phyloP scores from a whole-genome alignment of 2,888 invertebrate genomes.

The Loripinus fragilis region DNA sequence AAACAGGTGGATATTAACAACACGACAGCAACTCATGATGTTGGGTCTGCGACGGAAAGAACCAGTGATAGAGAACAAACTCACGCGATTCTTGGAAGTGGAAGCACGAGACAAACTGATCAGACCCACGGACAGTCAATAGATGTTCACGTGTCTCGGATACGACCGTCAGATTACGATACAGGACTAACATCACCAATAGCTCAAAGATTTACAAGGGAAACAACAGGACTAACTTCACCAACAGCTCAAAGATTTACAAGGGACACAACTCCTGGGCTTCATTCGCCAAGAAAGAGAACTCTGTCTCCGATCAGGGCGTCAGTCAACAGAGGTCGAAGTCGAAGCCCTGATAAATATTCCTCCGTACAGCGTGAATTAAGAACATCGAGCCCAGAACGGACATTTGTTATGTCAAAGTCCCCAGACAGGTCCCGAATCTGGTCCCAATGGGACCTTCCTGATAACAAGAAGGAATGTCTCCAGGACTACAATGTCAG shows the following conservation, averaged over 20 bases:
- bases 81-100: neutral
- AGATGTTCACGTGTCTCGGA: neutral
- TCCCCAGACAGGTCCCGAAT: constrained; percentile 56
- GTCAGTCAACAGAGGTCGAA: neutral
- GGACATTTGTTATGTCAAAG: constrained; percentile 49
- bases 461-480: constrained; percentile 47
- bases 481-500: constrained; percentile 60
- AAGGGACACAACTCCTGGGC: neutral
- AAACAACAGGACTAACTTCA: neutral
- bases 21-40: neutral
- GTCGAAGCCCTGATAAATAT: constrained; percentile 18
- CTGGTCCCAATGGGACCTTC: constrained; percentile 54
- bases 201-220: neutral
- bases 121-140: neutral
- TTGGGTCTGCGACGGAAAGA: neutral
- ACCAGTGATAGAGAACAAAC: too few species aligned
- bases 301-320: constrained; percentile 28
- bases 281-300: constrained; percentile 17
- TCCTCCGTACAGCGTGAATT: neutral
- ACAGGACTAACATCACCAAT: neutral
- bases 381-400: constrained; percentile 36
- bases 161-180: neutral
- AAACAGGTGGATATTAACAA: neutral
- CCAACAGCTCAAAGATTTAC: neutral
- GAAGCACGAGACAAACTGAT: neutral